These are phyloP conservation scores for Oryctes rhinoceros DNA, from an alignment of 1,140 invertebrate genomes.

Conservation along the genomic window DNA sequence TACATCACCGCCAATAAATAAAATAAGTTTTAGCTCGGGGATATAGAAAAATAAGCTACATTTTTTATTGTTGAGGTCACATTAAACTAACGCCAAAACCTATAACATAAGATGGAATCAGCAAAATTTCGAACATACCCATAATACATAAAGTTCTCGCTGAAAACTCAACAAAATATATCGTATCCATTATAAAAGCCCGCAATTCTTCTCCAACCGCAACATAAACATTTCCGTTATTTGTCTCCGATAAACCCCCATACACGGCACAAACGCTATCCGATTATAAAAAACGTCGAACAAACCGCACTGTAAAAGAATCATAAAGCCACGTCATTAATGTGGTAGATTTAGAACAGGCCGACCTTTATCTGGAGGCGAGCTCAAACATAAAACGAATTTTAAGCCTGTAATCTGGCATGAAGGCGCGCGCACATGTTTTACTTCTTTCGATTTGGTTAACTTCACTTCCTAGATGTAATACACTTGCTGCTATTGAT, in stretches of 20 bases:
- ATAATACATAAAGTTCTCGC: conserved; percentile 7
- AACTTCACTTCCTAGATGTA: conserved; percentile 18
- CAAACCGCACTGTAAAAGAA: conserved; percentile 12
- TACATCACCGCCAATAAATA: no score
- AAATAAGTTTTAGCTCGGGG: no score
- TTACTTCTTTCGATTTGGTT: conserved; percentile 25
- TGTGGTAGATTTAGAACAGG: neutral
- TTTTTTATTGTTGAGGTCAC: neutral
- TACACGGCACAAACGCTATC: neutral
- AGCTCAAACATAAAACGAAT: conserved; percentile 23
- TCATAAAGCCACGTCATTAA: conserved; percentile 26
- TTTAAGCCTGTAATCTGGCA: neutral
- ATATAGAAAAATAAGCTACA: neutral
- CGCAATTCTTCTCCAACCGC: neutral
- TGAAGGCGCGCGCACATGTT: conserved; percentile 13
- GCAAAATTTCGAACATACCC: neutral
- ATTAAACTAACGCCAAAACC: neutral
- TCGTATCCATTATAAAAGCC: neutral
- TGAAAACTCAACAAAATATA: conserved; percentile 16
- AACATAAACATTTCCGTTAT: conserved; percentile 15
- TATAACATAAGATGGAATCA: neutral
- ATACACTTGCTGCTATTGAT: conserved; percentile 2
- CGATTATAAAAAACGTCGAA: neutral
- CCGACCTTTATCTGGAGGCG: conserved; percentile 3
- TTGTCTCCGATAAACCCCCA: conserved; percentile 20